These are phyloP conservation scores for Bombus cullumanus DNA, from an alignment of 1,140 invertebrate species.

Conservation along the genomic window DNA sequence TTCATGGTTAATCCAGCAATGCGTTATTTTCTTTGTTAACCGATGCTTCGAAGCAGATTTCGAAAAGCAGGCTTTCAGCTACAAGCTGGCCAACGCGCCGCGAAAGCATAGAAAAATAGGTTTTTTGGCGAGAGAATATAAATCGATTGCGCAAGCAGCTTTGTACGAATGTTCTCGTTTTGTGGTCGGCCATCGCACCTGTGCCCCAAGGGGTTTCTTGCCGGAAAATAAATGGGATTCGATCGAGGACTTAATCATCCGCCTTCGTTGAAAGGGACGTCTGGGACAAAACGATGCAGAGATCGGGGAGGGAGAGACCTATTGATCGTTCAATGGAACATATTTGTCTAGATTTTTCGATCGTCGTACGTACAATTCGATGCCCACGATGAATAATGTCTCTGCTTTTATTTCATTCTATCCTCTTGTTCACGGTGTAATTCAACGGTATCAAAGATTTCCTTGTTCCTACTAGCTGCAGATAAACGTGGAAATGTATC, in stretches of 20 bases:
- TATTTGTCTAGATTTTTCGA: constrained; percentile 39
- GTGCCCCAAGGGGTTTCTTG: constrained; percentile 49
- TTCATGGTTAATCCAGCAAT: neutral
- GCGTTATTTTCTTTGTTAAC: constrained; percentile 32
- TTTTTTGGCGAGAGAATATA: constrained; percentile 50
- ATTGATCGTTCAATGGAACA: constrained; percentile 45
- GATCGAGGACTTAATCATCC: constrained; percentile 72
- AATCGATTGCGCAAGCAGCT: constrained; percentile 70
- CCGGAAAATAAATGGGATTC: constrained; percentile 69
- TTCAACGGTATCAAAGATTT: constrained; percentile 2
- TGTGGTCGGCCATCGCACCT: constrained; percentile 67
- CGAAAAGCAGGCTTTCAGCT: constrained; percentile 26
- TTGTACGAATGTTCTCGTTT: constrained; percentile 68
- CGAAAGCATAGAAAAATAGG: neutral
- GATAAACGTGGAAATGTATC: neutral
- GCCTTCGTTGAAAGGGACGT: constrained; percentile 60
- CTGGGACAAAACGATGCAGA: constrained; percentile 58
- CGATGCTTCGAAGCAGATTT: constrained; percentile 10
- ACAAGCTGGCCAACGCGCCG: neutral
- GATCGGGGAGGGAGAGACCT: constrained; percentile 23
- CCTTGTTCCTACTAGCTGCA: neutral
- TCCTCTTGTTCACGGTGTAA: neutral
- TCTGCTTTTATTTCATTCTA: neutral
- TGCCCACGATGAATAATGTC: constrained; percentile 20
- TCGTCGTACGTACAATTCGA: neutral